Conservation (phyloP, 2,113 vertebrate species). For the Pterocles orientalis region DNA sequence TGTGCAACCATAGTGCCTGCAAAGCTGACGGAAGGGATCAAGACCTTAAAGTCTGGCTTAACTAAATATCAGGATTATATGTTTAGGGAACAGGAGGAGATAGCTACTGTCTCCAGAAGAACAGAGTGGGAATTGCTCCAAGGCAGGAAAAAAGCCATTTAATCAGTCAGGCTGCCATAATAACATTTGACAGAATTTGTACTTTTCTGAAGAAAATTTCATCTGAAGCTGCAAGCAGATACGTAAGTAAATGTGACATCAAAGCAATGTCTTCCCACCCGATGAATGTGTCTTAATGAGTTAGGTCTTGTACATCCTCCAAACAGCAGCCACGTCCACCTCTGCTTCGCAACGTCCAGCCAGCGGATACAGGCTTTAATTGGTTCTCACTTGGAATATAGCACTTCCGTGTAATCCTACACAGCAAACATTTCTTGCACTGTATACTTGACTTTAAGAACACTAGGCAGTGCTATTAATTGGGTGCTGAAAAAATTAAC, state of each 20-base stretch:
- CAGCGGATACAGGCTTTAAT: not conserved
- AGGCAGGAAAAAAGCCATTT: not conserved
- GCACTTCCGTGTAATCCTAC: not conserved
- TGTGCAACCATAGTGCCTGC: accelerated
- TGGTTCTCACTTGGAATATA: accelerated
- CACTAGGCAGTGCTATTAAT: not conserved
- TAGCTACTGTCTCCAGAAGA: not conserved
- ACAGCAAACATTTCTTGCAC: not conserved
- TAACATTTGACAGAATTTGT: not conserved
- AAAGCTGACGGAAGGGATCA: not conserved
- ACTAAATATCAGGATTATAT: not conserved
- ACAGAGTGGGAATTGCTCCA: not conserved
- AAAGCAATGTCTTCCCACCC: not conserved
- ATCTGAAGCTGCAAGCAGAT: not conserved
- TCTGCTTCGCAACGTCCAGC: not conserved
- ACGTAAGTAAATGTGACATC: not conserved
- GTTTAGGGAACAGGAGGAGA: not conserved
- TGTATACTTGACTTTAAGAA: not conserved
- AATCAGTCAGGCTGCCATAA: not conserved
- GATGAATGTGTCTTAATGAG: not conserved
- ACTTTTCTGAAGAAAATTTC: not conserved
- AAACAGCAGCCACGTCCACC: not conserved
- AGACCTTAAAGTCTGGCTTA: not conserved
- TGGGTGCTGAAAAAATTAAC: not conserved
- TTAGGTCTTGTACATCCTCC: not conserved